Percentiles rank a stretch among this genome's conserved stretches.
Conservation (phyloP, 2,113 vertebrate genomes). For the Callithrix jacchus region DNA sequence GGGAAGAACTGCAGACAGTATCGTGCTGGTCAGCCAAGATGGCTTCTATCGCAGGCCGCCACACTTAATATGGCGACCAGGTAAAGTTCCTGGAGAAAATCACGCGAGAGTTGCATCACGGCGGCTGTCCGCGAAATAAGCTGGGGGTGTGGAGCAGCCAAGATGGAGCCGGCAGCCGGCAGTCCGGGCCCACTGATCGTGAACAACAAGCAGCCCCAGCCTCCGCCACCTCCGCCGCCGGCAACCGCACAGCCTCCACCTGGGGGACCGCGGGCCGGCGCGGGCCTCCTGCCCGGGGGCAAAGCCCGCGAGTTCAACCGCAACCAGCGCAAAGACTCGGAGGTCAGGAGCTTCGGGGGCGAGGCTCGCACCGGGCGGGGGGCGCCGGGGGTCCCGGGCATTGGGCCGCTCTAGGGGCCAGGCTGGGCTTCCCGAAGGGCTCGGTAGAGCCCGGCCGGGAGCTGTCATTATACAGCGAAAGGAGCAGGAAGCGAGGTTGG, state of each 20-base stretch:
- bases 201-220: slow-evolving; percentile 92
- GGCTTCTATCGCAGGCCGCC: slow-evolving; percentile 47
- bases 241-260: slow-evolving; percentile 34
- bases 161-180: slow-evolving; percentile 89
- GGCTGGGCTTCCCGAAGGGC: neutral
- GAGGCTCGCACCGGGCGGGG: slow-evolving; percentile 8
- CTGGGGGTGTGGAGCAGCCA: slow-evolving; percentile 72
- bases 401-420: too few species aligned
- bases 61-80: slow-evolving; percentile 78
- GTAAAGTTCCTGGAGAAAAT: slow-evolving; percentile 19
- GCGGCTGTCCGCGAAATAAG: slow-evolving; percentile 22
- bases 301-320: slow-evolving; percentile 91
- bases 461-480: neutral
- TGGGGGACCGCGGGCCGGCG: slow-evolving; percentile 55
- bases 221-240: slow-evolving; percentile 67
- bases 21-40: neutral
- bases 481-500: neutral
- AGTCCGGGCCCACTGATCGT: slow-evolving; percentile 79
- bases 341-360: slow-evolving; percentile 85
- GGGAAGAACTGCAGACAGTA: fast-evolving
- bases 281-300: slow-evolving; percentile 80
- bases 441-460: neutral
- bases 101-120: slow-evolving; percentile 74
- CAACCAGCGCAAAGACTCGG: slow-evolving; percentile 94
- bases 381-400: neutral